Percentiles rank a stretch among this genome's conserved stretches.
Conservation (phyloP, 2,113 vertebrate species). For the Bungarus multicinctus region DNA sequence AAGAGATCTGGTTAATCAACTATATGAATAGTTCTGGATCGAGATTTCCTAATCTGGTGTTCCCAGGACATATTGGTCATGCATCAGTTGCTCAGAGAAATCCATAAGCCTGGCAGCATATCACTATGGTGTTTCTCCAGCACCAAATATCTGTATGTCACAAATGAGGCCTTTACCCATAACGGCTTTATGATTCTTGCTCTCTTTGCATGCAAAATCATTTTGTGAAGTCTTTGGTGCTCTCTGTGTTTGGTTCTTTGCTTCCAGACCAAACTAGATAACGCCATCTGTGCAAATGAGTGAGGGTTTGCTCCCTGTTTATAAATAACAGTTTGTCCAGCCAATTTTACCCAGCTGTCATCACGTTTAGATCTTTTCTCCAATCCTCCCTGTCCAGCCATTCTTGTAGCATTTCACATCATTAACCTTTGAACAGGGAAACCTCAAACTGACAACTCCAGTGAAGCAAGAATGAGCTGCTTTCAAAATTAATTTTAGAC, state of each 20-base stretch:
- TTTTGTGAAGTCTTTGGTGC: not conserved
- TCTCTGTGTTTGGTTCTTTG: not conserved
- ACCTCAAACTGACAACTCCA: not conserved
- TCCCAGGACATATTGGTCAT: not conserved
- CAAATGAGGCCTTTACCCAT: not conserved
- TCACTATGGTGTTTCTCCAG: not conserved
- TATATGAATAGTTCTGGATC: not conserved
- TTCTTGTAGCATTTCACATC: not conserved
- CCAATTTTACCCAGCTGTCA: not conserved
- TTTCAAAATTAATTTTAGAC: not conserved
- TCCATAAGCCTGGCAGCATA: not conserved
- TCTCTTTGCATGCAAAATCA: not conserved
- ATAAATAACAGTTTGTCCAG: not conserved
- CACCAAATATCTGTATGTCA: not conserved
- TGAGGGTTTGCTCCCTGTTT: not conserved
- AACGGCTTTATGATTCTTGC: not conserved
- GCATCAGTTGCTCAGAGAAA: not conserved
- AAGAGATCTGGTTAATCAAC: not conserved
- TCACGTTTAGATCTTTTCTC: not conserved
- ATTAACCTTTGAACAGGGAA: not conserved
- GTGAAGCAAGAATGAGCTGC: not conserved
- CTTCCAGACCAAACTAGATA: not conserved
- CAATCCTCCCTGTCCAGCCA: not conserved
- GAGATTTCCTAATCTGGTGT: not conserved
- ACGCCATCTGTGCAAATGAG: not conserved